Conservation (phyloP, 2,797 vertebrate species). For the Podarcis siculus region DNA sequence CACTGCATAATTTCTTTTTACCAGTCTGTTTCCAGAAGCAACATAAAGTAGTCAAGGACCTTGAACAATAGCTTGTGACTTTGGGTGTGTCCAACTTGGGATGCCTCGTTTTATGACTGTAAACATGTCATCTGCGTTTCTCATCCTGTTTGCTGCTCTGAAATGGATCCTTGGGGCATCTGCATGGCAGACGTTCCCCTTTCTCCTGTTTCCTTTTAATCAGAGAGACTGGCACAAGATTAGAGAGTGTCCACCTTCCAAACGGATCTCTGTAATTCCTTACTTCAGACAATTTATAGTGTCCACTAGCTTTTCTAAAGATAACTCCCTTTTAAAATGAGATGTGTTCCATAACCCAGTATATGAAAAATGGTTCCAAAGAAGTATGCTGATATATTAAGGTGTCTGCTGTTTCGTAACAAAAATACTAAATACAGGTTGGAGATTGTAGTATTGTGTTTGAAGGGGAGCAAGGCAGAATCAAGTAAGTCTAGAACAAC, state of each 20-base stretch:
- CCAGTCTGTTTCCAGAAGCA: background rate
- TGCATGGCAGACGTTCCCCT: background rate
- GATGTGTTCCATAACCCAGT: background rate
- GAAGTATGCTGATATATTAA: background rate
- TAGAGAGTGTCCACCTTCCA: background rate
- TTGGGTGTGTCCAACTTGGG: background rate
- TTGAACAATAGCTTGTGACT: background rate
- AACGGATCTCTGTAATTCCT: background rate
- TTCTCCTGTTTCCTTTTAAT: background rate
- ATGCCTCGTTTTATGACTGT: background rate
- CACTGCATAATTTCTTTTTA: background rate
- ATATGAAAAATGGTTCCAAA: background rate
- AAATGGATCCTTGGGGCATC: background rate
- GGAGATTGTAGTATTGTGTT: background rate
- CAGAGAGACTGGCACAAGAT: background rate
- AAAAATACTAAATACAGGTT: background rate
- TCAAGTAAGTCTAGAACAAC: background rate
- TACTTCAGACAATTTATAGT: background rate
- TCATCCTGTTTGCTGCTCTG: background rate
- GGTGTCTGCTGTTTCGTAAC: background rate
- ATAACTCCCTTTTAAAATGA: background rate
- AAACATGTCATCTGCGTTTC: background rate
- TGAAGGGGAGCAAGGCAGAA: too few relatives aligned
- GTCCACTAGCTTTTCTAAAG: background rate
- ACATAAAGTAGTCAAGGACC: background rate